Conservation (phyloP, 2,113 vertebrate genomes). For the Scalopus aquaticus region DNA sequence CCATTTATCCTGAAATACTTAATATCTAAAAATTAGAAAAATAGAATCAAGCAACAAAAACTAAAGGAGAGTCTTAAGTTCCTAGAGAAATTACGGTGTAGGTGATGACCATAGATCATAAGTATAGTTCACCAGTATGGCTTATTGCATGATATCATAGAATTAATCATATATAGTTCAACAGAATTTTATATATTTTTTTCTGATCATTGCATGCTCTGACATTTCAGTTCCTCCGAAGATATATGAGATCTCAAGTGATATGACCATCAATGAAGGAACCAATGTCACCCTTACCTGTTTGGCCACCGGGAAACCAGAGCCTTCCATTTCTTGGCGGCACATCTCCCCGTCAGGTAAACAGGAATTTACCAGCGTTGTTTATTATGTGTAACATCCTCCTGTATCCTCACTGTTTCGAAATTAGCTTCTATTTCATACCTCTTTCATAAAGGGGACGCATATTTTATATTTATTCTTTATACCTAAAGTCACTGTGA, state of each 20-base stretch:
- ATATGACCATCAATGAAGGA: conserved; percentile 96
- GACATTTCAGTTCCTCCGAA: conserved; percentile 94
- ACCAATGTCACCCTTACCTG: conserved; percentile 97
- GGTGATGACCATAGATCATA: not conserved
- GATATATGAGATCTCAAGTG: conserved; percentile 95
- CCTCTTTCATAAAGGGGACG: not conserved
- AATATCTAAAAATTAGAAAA: not conserved
- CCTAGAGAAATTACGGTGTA: not conserved
- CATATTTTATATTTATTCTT: not conserved
- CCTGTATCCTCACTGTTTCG: not conserved
- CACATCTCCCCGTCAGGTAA: conserved; percentile 98
- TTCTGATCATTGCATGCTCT: conserved; percentile 63
- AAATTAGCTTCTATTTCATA: not conserved
- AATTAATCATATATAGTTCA: not conserved
- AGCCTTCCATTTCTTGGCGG: conserved; percentile 97
- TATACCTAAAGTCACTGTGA: not conserved
- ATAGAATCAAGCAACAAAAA: not conserved
- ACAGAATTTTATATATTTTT: not conserved
- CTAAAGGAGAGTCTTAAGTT: not conserved
- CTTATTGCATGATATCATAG: not conserved
- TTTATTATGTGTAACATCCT: not conserved
- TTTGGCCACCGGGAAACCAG: conserved; percentile 96
- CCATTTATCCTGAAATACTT: not conserved
- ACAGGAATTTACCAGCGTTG: not conserved
- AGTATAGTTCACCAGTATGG: not conserved